Base-by-base conservation (phyloP, 2,113 vertebrate genomes). In the Meleagris gallopavo region DNA sequence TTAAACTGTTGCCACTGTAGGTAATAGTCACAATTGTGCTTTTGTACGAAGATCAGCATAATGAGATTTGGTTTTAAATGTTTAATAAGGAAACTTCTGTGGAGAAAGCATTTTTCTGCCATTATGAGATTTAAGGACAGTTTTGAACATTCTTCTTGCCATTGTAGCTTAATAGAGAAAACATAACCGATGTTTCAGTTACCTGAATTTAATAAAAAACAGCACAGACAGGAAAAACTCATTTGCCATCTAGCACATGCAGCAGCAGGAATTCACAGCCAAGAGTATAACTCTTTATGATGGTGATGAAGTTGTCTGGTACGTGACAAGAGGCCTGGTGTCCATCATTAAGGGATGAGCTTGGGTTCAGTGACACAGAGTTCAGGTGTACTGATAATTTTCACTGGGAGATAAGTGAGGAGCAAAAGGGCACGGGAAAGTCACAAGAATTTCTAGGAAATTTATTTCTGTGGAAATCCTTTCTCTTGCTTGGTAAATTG, bases 101-200 rank as follows among this genome's bases (percentile, higher is more conserved):
- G 55, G 27, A 74, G 30, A 34, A 38, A 54, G 50, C 66, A n/a
- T 3, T 11, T 19, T 82, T 81, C 87, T 79, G 27, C 66, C 82
- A 11, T 40, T 69, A n/a, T 36, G n/a, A 76, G 62, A 58, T 83
- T 89, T 48, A 72, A 65, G 55, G 41, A 43, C 29, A 77, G 11
- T 6, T 83, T 86, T 91, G 67, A 45, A 34, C 19, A 21, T 77
- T 0, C 22, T 58, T 93, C 91, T 88, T 90, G 46, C 29, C 67
- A 22, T 29, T 83, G 15, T 46, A 38, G 19, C 25, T 95, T 90
- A 74, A 83, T 80, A 72, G 83, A 82, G 50, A 88, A 94, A 93
- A 83, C 79, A 80, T 6, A 80, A 66, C 16, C 67, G 30, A 30
- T 71, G 65, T 61, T 92, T 88, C 88, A 55, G 32, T 77, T 94